Percentiles rank a stretch among this genome's conserved stretches.
Conservation (phyloP, 2,113 vertebrate genomes). For the Ramphastos sulfuratus region DNA sequence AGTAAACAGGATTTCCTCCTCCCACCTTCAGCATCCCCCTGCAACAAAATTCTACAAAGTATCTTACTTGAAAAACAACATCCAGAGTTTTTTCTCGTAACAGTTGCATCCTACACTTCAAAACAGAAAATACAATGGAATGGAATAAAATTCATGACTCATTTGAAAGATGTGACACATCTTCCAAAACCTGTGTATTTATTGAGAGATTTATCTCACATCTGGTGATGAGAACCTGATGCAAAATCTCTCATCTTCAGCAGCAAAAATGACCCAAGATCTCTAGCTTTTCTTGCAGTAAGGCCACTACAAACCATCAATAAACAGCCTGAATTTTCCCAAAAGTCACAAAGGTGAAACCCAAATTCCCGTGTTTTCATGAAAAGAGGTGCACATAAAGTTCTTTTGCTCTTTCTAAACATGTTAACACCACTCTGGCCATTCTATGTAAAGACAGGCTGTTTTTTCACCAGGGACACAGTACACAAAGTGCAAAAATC, state of each 20-base stretch:
- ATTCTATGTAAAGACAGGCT: background rate
- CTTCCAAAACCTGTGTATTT: background rate
- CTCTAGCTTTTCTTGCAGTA: background rate
- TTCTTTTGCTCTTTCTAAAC: background rate
- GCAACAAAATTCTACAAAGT: background rate
- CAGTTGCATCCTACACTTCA: background rate
- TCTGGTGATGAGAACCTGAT: background rate
- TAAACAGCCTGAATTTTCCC: background rate
- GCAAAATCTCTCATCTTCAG: background rate
- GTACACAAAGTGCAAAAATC: background rate
- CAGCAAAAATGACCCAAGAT: background rate
- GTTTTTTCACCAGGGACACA: background rate
- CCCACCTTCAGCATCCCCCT: background rate
- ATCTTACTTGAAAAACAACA: background rate
- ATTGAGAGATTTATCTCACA: background rate
- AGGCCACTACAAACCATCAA: background rate
- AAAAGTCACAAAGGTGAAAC: background rate
- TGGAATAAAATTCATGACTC: background rate
- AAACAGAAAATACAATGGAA: background rate
- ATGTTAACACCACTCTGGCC: fast-evolving
- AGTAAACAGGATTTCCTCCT: background rate
- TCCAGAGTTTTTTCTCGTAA: background rate
- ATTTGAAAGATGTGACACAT: background rate
- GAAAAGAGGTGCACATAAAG: background rate
- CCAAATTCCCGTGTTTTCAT: background rate